Percentiles rank a stretch among this genome's conserved stretches.
Conservation (phyloP, 2,797 vertebrate genomes). For the Todus mexicanus region DNA sequence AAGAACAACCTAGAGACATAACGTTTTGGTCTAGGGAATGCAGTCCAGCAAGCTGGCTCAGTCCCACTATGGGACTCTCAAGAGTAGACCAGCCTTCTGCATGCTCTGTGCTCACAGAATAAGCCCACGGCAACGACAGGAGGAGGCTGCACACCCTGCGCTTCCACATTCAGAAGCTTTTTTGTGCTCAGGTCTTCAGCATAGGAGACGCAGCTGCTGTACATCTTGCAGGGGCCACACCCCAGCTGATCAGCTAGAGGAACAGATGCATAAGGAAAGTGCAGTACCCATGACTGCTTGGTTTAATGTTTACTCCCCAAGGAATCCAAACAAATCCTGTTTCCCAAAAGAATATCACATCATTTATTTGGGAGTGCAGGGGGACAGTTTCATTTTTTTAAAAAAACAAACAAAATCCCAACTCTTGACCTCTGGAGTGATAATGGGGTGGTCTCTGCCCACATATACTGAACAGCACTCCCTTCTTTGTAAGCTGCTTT, state of each 20-base stretch:
- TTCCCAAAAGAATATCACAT: neutral
- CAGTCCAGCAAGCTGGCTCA: neutral
- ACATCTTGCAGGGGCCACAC: neutral
- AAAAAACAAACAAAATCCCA: neutral
- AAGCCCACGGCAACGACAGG: neutral
- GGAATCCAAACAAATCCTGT: constrained; percentile 3
- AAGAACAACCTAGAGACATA: neutral
- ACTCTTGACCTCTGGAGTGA: neutral
- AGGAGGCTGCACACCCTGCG: neutral
- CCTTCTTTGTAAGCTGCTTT: neutral
- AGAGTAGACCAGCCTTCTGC: neutral
- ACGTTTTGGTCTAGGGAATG: neutral
- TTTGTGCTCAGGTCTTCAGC: neutral
- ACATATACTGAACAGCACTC: neutral
- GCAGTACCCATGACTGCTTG: neutral
- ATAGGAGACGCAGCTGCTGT: neutral
- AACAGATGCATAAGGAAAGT: neutral
- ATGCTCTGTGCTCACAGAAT: neutral
- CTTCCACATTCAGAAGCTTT: neutral
- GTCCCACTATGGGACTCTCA: too few relatives aligned
- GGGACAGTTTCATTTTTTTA: neutral
- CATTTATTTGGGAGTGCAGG: neutral
- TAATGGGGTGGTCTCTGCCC: neutral
- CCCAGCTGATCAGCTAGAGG: neutral
- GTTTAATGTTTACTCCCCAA: neutral